phyloP scores from a whole-genome alignment of 2,888 invertebrate species.

The Philonicus albiceps region DNA sequence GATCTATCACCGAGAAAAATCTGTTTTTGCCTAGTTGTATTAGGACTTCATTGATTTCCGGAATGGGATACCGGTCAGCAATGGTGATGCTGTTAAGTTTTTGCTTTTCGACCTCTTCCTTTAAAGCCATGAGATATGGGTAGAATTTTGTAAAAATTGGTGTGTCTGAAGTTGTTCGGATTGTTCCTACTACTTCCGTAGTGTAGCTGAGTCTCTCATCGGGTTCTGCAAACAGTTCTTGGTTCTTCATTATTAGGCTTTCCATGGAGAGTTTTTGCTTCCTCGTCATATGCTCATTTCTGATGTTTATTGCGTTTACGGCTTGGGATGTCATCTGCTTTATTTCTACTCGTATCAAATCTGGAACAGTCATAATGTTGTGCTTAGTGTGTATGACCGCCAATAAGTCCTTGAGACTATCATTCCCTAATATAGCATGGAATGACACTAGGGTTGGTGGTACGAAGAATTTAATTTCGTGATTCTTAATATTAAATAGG shows the following conservation, averaged over 20 bases:
- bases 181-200: background rate
- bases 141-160: too few relatives aligned
- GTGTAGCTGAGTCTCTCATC: background rate
- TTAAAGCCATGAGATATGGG: background rate
- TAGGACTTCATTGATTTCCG: too few relatives aligned
- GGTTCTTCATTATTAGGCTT: background rate
- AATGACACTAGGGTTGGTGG: background rate
- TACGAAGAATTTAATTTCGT: conserved; percentile 40
- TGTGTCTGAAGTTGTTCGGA: background rate
- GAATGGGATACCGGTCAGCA: too few relatives aligned
- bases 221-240: background rate
- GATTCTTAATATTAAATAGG: conserved; percentile 1
- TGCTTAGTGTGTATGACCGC: conserved; percentile 25
- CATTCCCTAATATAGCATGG: conserved; percentile 19
- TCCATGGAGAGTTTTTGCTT: background rate
- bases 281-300: background rate
- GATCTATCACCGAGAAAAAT: too few relatives aligned
- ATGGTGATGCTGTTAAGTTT: too few relatives aligned
- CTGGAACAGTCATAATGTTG: conserved; percentile 1
- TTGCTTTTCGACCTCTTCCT: conserved; percentile 8
- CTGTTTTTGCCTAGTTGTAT: too few relatives aligned
- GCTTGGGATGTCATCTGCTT: conserved; percentile 21
- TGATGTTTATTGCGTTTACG: conserved; percentile 7
- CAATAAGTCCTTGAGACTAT: background rate
- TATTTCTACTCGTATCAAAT: conserved; percentile 1